A percentile compares a stretch with the other conserved stretches of the same genome.
These are phyloP conservation scores for Hexactinellida sp. DNA, from an alignment of 37 sponge, comb jelly and placozoan species.

Conservation along the genomic window DNA sequence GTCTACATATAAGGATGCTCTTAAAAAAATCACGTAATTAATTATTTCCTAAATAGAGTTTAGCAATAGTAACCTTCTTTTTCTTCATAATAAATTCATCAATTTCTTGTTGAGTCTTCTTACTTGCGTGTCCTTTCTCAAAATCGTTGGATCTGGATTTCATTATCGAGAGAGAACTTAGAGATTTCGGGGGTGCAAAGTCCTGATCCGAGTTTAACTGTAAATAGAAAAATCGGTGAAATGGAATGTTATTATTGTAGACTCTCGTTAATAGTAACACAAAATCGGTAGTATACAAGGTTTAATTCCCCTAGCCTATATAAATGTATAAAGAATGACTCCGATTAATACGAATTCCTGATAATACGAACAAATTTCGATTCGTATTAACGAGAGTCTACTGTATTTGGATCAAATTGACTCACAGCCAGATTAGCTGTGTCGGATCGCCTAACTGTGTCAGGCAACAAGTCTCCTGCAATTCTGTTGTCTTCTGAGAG, in stretches of 20 bases:
- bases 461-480: not conserved
- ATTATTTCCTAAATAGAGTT: not conserved
- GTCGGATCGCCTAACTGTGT: not conserved
- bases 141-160: not conserved
- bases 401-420: no score
- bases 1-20: no score
- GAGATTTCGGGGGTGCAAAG: not conserved
- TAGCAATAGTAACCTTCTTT: slow-evolving; percentile 16
- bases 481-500: not conserved
- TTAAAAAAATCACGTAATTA: not conserved
- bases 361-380: no score
- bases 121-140: not conserved
- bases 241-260: no score
- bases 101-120: slow-evolving; percentile 6
- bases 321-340: no score
- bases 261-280: no score
- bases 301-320: no score
- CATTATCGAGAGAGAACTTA: not conserved
- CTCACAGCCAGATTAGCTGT: not conserved
- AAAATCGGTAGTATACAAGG: no score
- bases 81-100: slow-evolving; percentile 16
- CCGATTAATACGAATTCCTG: no score
- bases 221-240: not conserved
- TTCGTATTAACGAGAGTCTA: no score
- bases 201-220: not conserved